A percentile compares a stretch with the other conserved stretches of the same genome.
Evolutionary conservation across 2,797 vertebrate species (phyloP).

Genomic region (Cuniculus paca): DNA sequence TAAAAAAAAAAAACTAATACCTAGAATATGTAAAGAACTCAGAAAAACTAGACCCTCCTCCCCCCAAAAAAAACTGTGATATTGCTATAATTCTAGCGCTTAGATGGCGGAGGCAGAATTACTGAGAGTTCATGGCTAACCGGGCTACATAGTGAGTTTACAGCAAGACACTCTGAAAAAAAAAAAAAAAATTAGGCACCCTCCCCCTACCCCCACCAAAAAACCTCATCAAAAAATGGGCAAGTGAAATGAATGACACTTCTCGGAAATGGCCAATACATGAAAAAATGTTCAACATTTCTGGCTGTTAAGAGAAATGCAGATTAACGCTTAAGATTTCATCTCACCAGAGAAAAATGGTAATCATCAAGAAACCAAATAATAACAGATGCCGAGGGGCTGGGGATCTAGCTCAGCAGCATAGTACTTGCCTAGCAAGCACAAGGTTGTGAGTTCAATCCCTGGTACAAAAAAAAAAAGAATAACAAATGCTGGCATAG

Average conservation of each 20-base stretch:
- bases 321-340: neutral
- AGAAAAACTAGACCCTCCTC: neutral
- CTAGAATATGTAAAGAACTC: neutral
- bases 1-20: no score
- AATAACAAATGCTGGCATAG: neutral
- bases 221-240: neutral
- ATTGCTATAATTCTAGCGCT: neutral
- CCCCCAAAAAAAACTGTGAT: neutral
- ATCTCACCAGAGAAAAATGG: neutral
- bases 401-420: no score
- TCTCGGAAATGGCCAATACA: neutral
- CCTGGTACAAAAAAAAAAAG: neutral
- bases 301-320: neutral
- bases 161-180: no score
- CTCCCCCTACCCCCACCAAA: neutral
- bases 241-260: neutral
- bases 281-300: neutral
- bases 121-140: neutral
- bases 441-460: no score
- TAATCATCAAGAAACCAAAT: neutral
- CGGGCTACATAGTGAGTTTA: no score
- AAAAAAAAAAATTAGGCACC: neutral
- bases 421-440: no score
- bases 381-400: no score
- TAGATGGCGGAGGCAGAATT: neutral